Base-by-base conservation (phyloP, 2,113 vertebrate species). In the Embiotoca jacksoni region DNA sequence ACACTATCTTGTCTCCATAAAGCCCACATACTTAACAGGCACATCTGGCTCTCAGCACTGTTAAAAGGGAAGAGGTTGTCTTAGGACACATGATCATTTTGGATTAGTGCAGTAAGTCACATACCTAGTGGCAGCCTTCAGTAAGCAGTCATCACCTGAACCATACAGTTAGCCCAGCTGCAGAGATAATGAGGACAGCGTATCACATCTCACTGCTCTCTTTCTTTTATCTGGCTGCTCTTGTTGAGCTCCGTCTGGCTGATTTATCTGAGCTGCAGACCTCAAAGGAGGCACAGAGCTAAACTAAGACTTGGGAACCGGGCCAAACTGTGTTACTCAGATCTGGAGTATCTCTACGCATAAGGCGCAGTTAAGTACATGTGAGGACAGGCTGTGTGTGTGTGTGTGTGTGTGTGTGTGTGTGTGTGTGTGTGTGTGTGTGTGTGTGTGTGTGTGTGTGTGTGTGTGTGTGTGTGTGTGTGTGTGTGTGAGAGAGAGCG, bases 241-340 rank as follows among this genome's bases (percentile, higher is more conserved):
- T 73, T 49, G 54, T 76, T 84, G 79, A 86, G 83, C 70, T 73
- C 68, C 5, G 64, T 76, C 82, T 82, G 85, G 61, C 76, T 87
- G 67, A 83, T 91, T 84, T 84, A 90, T 88, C 78, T 75, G 39
- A 80, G 84, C 72, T 46, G 35, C 11, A 47, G 72, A 88, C 77
- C 84, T 81, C 71, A 78, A 83, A 88, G 78, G 71, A 59, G 68
- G 58, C 60, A 35, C 57, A 41, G 58, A 69, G 63, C 55, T 72
- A 72, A 83, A 79, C 75, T 78, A 46, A 85, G 66, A 80, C 72
- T 81, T 75, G 75, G 82, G 89, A 90, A 82, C 36, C 11, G 16
- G 66, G 89, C 85, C 85, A 88, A 75, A 81, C 65, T 75, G 65
- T 68, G 80, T 82, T 58, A 73, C 75, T 76, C 75, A 83, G 56